Conservation (phyloP, 64 coral and sea anemone species). For the Dendronephthya gigantea region DNA sequence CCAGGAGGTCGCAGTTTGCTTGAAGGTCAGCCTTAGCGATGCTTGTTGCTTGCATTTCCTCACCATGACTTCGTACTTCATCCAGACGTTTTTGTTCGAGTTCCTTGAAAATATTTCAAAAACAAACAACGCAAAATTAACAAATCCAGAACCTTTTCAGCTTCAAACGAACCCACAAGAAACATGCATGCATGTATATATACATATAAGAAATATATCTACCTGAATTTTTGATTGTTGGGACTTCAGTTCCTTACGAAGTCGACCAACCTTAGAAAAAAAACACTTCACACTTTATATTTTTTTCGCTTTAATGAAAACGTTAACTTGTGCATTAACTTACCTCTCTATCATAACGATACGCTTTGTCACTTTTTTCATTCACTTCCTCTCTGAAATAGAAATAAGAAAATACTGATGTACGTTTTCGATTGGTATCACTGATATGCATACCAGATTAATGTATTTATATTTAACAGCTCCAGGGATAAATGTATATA, state of each 20-base stretch:
- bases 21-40: constrained; percentile 42
- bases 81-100: constrained; percentile 41
- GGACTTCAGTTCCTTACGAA: constrained; percentile 30
- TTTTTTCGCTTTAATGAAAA: neutral
- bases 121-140: neutral
- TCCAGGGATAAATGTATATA: no score
- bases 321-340: neutral
- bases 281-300: neutral
- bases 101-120: constrained; percentile 30
- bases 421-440: no score
- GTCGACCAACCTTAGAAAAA: constrained; percentile 12
- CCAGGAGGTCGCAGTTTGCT: neutral
- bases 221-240: constrained; percentile 29
- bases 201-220: neutral
- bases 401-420: neutral
- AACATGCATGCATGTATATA: neutral
- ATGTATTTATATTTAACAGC: no score
- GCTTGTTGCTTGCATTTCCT: constrained; percentile 52
- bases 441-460: neutral
- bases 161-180: no score
- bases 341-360: constrained; percentile 55
- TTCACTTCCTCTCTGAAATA: constrained; percentile 51
- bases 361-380: constrained; percentile 53
- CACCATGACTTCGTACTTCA: constrained; percentile 55
- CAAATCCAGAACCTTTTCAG: no score